Percentiles rank a stretch among this genome's conserved stretches.
phyloP scores from a whole-genome alignment of 2,113 vertebrate species.

The Cichladusa arquata region DNA sequence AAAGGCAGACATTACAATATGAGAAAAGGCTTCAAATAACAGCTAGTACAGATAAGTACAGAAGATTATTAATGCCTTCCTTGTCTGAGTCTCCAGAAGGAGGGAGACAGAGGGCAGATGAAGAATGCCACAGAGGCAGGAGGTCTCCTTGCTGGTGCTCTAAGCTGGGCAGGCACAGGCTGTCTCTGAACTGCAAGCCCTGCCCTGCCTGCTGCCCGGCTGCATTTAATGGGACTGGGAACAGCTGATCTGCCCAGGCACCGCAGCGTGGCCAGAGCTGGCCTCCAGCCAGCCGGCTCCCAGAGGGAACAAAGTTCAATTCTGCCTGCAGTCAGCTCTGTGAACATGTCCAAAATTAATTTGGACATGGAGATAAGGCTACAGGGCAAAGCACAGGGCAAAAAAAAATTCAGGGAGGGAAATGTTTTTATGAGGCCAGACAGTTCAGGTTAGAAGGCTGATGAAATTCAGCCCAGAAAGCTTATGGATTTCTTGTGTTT shows the following conservation, averaged over 20 bases:
- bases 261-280: neutral
- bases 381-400: neutral
- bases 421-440: neutral
- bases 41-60: neutral
- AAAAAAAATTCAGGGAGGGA: neutral
- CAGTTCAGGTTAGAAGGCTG: neutral
- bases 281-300: neutral
- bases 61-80: neutral
- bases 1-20: neutral
- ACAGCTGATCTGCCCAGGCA: neutral
- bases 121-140: neutral
- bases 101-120: neutral
- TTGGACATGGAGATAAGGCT: neutral
- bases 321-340: neutral
- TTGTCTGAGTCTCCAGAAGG: neutral
- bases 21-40: neutral
- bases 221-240: neutral
- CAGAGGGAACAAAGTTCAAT: neutral
- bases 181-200: neutral
- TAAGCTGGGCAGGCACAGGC: neutral
- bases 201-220: accelerated
- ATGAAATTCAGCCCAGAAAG: neutral
- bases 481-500: neutral
- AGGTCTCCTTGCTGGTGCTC: neutral
- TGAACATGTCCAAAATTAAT: neutral